phyloP scores from a whole-genome alignment of 2,797 vertebrate species.

The Sphenopsis melanotis region DNA sequence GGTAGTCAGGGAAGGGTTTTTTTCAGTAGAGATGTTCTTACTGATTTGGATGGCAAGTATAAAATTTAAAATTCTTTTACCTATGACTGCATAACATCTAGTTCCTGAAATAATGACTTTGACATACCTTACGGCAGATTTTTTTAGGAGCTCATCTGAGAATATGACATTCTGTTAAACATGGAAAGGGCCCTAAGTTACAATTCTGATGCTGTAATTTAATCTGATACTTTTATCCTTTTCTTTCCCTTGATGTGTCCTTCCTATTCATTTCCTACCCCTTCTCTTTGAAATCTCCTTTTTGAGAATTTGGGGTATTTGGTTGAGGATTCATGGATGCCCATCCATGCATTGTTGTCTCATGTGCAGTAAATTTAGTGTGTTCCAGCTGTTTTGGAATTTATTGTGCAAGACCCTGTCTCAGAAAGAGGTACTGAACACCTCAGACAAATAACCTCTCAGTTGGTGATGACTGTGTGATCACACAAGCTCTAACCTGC shows the following conservation, averaged over 20 bases:
- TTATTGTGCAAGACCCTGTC: neutral
- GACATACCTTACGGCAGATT: neutral
- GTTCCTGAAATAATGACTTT: neutral
- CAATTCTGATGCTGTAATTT: neutral
- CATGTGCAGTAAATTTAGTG: neutral
- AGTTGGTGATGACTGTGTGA: neutral
- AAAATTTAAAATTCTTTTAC: neutral
- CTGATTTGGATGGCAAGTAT: neutral
- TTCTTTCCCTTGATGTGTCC: neutral
- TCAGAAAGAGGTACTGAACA: neutral
- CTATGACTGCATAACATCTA: neutral
- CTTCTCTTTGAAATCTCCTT: neutral
- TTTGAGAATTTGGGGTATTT: neutral
- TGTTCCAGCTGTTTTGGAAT: neutral
- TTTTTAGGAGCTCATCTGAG: neutral
- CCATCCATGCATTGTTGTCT: neutral
- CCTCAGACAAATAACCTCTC: neutral
- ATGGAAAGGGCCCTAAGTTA: neutral
- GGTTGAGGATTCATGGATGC: neutral
- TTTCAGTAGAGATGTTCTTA: neutral
- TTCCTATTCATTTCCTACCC: neutral
- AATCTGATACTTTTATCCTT: neutral
- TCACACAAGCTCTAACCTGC: neutral
- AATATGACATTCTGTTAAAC: neutral
- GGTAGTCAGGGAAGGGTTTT: neutral